Conservation (phyloP, 2,113 vertebrate species). For the Tyrannus savana region DNA sequence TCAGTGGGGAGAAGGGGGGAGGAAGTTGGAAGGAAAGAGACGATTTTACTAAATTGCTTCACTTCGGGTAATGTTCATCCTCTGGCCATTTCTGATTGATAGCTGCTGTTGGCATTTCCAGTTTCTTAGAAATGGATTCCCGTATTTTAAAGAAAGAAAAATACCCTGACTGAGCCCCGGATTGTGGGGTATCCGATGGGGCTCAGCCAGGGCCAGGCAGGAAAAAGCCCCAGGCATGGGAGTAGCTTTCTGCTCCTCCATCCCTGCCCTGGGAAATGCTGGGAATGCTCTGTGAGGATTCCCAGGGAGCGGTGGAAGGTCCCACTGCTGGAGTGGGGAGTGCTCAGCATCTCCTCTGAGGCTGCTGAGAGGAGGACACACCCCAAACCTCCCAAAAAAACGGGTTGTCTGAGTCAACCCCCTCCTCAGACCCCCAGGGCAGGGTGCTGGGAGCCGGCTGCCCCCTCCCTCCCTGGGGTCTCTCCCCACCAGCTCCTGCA, state of each 20-base stretch:
- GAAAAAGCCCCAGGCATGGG: neutral
- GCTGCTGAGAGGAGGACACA: neutral
- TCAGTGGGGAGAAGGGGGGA: neutral
- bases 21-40: neutral
- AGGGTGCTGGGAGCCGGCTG: neutral
- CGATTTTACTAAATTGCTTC: constrained; percentile 68
- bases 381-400: neutral
- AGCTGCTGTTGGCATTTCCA: constrained; percentile 18
- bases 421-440: neutral
- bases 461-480: neutral
- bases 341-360: neutral
- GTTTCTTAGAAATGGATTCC: constrained; percentile 51
- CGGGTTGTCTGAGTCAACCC: fast-evolving
- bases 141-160: neutral
- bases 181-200: fast-evolving
- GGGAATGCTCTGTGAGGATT: neutral
- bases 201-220: neutral
- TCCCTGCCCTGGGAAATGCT: neutral
- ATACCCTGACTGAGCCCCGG: neutral
- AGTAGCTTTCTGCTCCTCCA: neutral
- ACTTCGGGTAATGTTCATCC: constrained; percentile 59
- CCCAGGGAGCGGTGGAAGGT: neutral
- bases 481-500: neutral
- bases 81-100: constrained; percentile 50
- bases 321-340: neutral